Base-by-base conservation (phyloP, 2,113 vertebrate species). In the Leucosticte australis region DNA sequence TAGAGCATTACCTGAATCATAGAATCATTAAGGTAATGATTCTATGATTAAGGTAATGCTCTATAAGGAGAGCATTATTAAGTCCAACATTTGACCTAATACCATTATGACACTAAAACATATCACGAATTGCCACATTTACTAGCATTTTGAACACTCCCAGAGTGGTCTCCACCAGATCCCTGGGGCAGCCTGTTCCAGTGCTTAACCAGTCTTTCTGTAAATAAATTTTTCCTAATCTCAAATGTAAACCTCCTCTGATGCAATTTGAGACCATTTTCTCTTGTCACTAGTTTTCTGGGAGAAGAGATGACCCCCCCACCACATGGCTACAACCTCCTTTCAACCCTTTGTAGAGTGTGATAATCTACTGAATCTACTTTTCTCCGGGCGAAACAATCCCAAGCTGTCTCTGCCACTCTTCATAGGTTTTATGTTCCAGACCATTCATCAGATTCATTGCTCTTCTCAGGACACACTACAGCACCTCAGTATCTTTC, bases 391-490 rank as follows among this genome's bases (percentile, higher is more conserved):
- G 31, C 8, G 37, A 33, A 81, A 59, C 27, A 44, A 27, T 20
- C 27, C 26, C 44, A 59, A 33, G 8, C 15, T 65, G 22, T n/a
- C 12, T 44, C 33, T 33, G 2, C 9, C 16, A 15, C 15, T 59
- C 10, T 15, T 33, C 10, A 13, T 4, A 21, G 33, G 15, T 52
- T 31, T 81, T 81, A 13, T 57, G 12, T 22, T 74, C 22, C 52
- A 52, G 31, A 33, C 18, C 7, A 3, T 52, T 50, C 6, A 33
- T 9, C 37, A 52, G 18, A 13, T 59, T 10, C 0, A 1, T 11
- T 74, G 21, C 2, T 7, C 20, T 80, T 50, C 52, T 67, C 60
- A 33, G 44, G 44, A 37, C 15, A 52, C 1, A 2, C 15, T 44
- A 8, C 8, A 65, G 44, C 13, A 44, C 27, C 9, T 24, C 12